Evolutionary conservation across 2,797 vertebrate species (phyloP), one percentile per base, ranked within the genome.

Genomic region (Tinamus major): DNA sequence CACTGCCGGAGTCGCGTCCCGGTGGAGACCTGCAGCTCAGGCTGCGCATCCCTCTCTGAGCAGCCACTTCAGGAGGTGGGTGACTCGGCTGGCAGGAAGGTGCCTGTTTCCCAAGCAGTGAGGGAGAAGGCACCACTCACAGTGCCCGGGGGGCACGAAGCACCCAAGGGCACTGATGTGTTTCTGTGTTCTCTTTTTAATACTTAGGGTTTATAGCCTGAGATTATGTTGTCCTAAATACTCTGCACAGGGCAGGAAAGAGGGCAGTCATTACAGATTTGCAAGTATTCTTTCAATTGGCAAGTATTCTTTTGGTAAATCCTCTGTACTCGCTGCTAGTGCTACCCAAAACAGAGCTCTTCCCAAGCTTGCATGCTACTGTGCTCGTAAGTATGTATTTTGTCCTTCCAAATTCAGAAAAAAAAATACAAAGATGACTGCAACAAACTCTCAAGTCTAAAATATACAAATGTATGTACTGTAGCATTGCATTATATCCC

Each of bases 71-170:
- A 3, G 9, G 62, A 76, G 79, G 24, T 56, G 84, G 53, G 41
- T 33, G 70, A 18, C 1, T 0, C 37, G 2, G 42, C 83, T 84
- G 78, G 69, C 81, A 80, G 76, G 37, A 76, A 49, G 20, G 69
- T 49, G 46, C 68, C 72, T 33, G 78, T 79, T 90, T 89, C 89
- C 74, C 93, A 86, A 78, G 89, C 81, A 93, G 86, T 82, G 76
- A 74, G 77, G 74, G 79, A 70, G 72, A 77, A 82, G 87, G 85
- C 92, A 79, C 89, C 59, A 70, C 75, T 94, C 79, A 20, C 21
- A 10, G 24, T 93, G 90, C 61, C 63, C 61, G 44, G 27, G 48
- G 61, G 35, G 61, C 42, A 33, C 4, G 2, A 59, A 87, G 55
- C 16, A 24, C 20, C 23, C 3, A 35, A 33, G 24, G n/a, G 14